Evolutionary conservation across 2,113 vertebrate species (phyloP).

Genomic region (Edolisoma coerulescens): DNA sequence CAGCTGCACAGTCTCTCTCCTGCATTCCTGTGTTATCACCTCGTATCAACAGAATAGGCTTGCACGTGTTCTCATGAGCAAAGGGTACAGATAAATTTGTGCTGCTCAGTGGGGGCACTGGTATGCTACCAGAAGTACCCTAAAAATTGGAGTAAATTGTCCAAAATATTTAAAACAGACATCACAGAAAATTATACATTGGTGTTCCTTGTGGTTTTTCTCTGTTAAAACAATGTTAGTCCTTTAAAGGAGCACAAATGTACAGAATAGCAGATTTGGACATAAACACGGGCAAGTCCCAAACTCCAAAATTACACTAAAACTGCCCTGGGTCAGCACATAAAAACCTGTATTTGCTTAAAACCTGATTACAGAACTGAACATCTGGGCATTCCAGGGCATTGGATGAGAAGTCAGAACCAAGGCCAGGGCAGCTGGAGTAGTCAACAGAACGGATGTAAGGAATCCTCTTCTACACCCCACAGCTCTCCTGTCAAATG

Average conservation of each 20-base stretch:
- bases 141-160: neutral
- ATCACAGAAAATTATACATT: neutral
- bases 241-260: neutral
- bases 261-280: neutral
- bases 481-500: neutral
- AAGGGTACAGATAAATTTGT: neutral
- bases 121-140: neutral
- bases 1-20: neutral
- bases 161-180: neutral
- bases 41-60: neutral
- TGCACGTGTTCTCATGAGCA: neutral
- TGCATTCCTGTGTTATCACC: neutral
- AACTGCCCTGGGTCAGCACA: neutral
- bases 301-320: neutral
- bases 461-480: neutral
- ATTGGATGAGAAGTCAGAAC: neutral
- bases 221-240: neutral
- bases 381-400: neutral
- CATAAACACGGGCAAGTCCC: neutral
- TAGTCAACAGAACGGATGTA: neutral
- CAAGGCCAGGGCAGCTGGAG: neutral
- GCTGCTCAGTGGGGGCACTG: neutral
- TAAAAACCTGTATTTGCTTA: neutral
- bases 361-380: neutral
- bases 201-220: neutral